Evolutionary conservation across 2,113 vertebrate species (phyloP), one percentile per base, ranked within the genome.

Genomic region (Falcunculus frontatus): DNA sequence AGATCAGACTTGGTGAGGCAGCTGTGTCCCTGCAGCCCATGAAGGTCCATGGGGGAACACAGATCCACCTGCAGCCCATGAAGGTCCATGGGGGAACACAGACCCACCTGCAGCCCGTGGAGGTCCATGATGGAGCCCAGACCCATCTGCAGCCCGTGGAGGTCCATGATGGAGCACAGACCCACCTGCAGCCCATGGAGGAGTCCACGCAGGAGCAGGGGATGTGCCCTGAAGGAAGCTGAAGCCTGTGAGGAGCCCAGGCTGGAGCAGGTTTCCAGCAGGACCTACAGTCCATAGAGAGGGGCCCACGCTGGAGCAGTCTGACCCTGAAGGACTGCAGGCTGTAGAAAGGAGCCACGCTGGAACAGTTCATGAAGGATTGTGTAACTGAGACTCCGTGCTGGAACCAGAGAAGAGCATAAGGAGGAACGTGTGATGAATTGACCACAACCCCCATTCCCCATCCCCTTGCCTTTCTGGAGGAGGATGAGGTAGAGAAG

Each of bases 181-280:
- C n/a, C n/a, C n/a, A n/a, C n/a, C n/a, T n/a, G n/a, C n/a, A n/a
- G n/a, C n/a, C 19, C 0, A 0, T 11, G 60, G 32, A 37, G 16
- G 10, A 27, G 4, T 4, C 22, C 29, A 39, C 0, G 0, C 4
- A 3, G 0, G 7, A 37, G 22, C 26, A 64, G 14, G 13, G 11
- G 4, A 42, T 19, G 14, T 67, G 16, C 8, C 19, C 50, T 59
- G 50, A 39, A 7, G 18, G 26, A 75, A 47, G 21, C 3, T 82
- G 44, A 35, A 59, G 29, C 13, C 6, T 0, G 0, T 47, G 55
- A 62, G 56, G 10, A 68, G 37, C 4, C 14, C 26, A 37, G 2
- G 1, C 5, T 57, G 37, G 42, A 80, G 33, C 13, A 53, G 44
- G 56, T 6, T 68, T 13, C 72, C 64, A 46, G 52, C 7, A 68